phyloP scores from a whole-genome alignment of 1,140 invertebrate genomes.

The Brachionus rubens region DNA sequence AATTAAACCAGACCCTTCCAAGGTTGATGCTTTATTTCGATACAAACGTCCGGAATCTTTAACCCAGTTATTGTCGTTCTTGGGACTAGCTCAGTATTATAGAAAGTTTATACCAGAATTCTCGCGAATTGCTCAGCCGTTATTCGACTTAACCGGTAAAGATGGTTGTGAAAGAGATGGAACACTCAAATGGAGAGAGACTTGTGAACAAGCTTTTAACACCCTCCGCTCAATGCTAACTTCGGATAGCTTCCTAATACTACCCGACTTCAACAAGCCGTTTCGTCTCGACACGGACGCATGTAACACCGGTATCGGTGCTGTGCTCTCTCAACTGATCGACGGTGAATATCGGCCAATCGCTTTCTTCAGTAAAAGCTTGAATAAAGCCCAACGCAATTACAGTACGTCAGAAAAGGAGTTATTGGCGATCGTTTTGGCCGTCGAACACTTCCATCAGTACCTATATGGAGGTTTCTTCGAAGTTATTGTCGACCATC shows the following conservation, averaged over 20 bases:
- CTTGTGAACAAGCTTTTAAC: neutral
- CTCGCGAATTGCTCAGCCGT: no score
- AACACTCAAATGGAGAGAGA: neutral
- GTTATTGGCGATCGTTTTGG: constrained; percentile 57
- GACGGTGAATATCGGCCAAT: neutral
- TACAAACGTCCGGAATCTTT: no score
- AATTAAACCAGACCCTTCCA: constrained; percentile 20
- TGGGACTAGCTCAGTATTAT: no score
- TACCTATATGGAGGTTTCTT: constrained; percentile 60
- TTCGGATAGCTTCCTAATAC: neutral
- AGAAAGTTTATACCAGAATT: no score
- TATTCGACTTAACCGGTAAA: no score
- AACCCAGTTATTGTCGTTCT: no score
- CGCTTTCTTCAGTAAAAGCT: neutral
- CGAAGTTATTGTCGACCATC: constrained; percentile 61
- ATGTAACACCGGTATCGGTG: constrained; percentile 55
- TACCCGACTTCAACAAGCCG: constrained; percentile 51
- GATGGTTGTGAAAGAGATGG: no score
- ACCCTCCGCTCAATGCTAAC: neutral
- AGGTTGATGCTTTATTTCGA: constrained; percentile 37
- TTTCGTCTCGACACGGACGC: constrained; percentile 61
- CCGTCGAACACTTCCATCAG: constrained; percentile 56
- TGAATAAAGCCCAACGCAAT: neutral
- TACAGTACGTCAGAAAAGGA: constrained; percentile 56
- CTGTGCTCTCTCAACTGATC: constrained; percentile 54